Evolutionary conservation across 2,797 vertebrate genomes (phyloP).

Genomic region (Bufotes viridis): DNA sequence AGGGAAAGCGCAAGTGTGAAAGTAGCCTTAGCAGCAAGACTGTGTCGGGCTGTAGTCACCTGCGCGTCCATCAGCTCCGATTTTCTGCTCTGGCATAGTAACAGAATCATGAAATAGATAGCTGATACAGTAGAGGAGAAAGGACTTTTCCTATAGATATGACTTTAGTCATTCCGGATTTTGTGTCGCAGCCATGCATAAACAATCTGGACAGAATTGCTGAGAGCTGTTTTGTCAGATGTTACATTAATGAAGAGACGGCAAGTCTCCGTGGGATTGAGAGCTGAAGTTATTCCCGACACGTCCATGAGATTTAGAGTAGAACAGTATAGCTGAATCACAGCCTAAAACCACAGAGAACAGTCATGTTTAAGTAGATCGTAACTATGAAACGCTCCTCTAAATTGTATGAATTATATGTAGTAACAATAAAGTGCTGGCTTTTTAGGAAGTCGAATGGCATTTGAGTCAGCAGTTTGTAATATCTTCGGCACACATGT

Average conservation of each 20-base stretch:
- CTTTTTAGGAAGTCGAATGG: too few relatives aligned
- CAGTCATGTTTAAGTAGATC: not conserved
- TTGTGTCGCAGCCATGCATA: conserved; percentile 26
- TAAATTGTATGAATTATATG: not conserved
- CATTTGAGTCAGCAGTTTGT: not conserved
- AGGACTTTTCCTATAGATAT: not conserved
- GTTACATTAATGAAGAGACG: not conserved
- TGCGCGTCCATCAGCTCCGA: too few relatives aligned
- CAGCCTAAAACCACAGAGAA: not conserved
- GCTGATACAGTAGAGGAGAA: not conserved
- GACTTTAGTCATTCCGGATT: conserved; percentile 6
- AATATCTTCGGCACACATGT: not conserved
- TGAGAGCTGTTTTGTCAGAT: conserved; percentile 29
- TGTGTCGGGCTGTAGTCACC: too few relatives aligned
- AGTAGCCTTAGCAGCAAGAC: too few relatives aligned
- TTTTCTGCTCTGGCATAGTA: not conserved
- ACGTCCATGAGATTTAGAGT: not conserved
- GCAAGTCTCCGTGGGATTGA: not conserved
- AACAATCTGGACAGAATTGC: conserved; percentile 5
- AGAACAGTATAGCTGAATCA: not conserved
- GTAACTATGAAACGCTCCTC: not conserved
- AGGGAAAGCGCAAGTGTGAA: too few relatives aligned
- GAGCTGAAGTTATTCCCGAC: conserved; percentile 23
- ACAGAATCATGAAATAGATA: too few relatives aligned
- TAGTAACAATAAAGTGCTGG: not conserved